Base-by-base conservation (phyloP, 2,888 invertebrate genomes). In the Cheilosia impressa region DNA sequence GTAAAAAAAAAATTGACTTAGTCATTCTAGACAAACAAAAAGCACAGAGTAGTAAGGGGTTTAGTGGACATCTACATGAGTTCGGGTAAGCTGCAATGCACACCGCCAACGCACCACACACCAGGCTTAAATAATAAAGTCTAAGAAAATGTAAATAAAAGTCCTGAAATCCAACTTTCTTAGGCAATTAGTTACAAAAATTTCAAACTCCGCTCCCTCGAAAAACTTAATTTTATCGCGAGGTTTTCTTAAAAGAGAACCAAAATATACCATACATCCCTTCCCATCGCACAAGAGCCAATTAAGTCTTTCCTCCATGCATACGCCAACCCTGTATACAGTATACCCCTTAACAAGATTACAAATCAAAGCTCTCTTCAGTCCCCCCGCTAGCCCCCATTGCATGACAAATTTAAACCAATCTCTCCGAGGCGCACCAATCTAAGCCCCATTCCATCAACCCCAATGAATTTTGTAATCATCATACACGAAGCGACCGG, bases 381-480 rank as follows among this genome's bases (percentile, higher is more conserved):
- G 34, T 58, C n/a, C 13, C 50, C 2, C 15, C 52, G 13, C 41
- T 43, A 4, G 2, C 13, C 15, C 24, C 19, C 60, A 19, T 57
- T 50, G 50, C 68, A 63, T 69, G 63, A 78, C 68, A 68, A 77
- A 80, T 75, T 76, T 66, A 76, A 84, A 66, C 71, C 69, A 84
- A 84, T 80, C 80, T 69, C 57, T 78, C 63, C 72, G 66, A 66
- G 43, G 58, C 75, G 68, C 65, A 47, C 58, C 63, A 55, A 57
- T 24, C 34, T n/a, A 4, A 27, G 19, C n/a, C 38, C 15, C 53
- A 52, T 24, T 34, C 38, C 19, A 68, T 9, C 62, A 53, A 9
- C 7, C 55, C 47, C 63, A 79, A 31, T 73, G 69, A 47, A 65
- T 53, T 79, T 58, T 60, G 52, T 75, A 84, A 79, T 84, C 68